phyloP scores from a whole-genome alignment of 2,797 vertebrate genomes.

The Urocyon cinereoargenteus region DNA sequence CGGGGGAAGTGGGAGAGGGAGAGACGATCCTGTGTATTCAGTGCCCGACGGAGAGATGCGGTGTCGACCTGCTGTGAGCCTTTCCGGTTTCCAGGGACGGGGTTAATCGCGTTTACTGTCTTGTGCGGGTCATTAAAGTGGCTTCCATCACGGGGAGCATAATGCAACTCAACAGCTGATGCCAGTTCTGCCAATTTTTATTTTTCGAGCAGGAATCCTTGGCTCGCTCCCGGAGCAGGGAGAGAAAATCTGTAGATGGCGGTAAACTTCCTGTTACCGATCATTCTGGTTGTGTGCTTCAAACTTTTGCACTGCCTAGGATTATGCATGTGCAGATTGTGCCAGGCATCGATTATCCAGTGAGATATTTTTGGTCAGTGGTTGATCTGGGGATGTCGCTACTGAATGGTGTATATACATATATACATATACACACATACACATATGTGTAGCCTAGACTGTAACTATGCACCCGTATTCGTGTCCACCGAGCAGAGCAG shows the following conservation, averaged over 20 bases:
- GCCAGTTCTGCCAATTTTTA: not conserved
- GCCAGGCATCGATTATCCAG: not conserved
- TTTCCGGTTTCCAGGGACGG: not conserved
- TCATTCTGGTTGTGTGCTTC: constrained; percentile 5
- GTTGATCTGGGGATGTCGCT: not conserved
- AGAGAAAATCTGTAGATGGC: constrained; percentile 73
- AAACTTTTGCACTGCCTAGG: constrained; percentile 67
- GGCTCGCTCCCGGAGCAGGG: not conserved
- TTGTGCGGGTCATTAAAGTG: not conserved
- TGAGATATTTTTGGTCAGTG: not conserved
- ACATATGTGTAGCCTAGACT: not conserved
- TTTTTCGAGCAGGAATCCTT: constrained; percentile 43
- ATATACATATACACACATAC: not conserved
- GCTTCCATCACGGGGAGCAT: not conserved
- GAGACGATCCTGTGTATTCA: not conserved
- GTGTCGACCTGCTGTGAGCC: not conserved
- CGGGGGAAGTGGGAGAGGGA: not conserved
- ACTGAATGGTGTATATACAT: not conserved
- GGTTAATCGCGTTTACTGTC: no score
- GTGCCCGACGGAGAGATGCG: not conserved
- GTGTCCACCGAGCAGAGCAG: not conserved
- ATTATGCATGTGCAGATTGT: not conserved
- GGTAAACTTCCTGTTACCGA: constrained; percentile 72
- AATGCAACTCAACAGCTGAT: not conserved
- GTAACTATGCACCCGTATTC: not conserved